Percentiles rank a stretch among this genome's conserved stretches.
phyloP scores from a whole-genome alignment of 2,113 vertebrate species.

The Muscicapa adusta region DNA sequence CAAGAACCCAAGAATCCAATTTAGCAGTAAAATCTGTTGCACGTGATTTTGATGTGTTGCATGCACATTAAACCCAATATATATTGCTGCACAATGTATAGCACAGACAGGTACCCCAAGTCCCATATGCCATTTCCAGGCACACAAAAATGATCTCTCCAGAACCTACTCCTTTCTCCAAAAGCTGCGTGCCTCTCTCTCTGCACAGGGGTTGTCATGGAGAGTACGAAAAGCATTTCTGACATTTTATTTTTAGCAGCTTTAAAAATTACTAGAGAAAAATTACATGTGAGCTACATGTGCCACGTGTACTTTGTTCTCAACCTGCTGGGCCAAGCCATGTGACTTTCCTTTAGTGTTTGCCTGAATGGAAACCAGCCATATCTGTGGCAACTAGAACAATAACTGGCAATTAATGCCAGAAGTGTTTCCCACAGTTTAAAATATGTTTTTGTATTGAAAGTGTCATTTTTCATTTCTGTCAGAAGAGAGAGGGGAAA shows the following conservation, averaged over 20 bases:
- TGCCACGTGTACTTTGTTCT: not conserved
- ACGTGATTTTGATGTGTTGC: not conserved
- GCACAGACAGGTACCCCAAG: not conserved
- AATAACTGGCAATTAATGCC: not conserved
- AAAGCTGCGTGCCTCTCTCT: not conserved
- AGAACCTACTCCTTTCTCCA: not conserved
- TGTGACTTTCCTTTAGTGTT: not conserved
- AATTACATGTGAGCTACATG: not conserved
- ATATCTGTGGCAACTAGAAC: not conserved
- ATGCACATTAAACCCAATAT: not conserved
- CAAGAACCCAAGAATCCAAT: not conserved
- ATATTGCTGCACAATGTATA: not conserved
- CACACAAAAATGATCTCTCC: not conserved
- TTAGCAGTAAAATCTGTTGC: constrained; percentile 1
- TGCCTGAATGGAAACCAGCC: not conserved
- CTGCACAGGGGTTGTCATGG: constrained; percentile 17
- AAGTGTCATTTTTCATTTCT: not conserved
- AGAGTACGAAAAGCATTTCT: constrained; percentile 14
- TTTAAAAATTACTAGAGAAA: constrained; percentile 49
- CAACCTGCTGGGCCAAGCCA: not conserved
- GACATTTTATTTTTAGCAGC: constrained; percentile 32
- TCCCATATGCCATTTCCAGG: not conserved
- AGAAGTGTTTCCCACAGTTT: not conserved
- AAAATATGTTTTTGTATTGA: not conserved
- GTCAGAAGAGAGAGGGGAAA: not conserved